These are phyloP conservation scores for Psophia crepitans DNA, from an alignment of 2,113 vertebrate genomes.

Conservation along the genomic window DNA sequence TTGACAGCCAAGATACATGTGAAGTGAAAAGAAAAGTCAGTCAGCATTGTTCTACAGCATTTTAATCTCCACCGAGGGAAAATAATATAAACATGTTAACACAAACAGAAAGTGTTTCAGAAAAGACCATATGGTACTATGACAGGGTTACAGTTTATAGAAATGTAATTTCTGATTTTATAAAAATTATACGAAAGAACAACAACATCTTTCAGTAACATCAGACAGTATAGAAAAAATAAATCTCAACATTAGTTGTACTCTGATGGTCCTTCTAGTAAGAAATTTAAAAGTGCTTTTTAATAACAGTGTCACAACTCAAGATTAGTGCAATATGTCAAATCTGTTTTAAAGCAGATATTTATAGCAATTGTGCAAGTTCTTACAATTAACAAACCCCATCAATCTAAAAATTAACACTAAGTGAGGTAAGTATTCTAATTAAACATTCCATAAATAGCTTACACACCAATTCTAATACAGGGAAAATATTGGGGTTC, in stretches of 20 bases:
- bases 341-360: background rate
- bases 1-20: background rate
- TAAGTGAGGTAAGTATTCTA: slow-evolving; percentile 22
- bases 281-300: slow-evolving; percentile 61
- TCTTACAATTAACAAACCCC: background rate
- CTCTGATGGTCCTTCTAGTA: slow-evolving; percentile 1
- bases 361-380: slow-evolving; percentile 24
- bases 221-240: slow-evolving; percentile 56
- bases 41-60: background rate
- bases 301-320: slow-evolving; percentile 34
- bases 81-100: slow-evolving; percentile 31
- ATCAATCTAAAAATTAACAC: background rate
- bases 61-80: slow-evolving; percentile 50
- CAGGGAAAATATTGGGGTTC: background rate
- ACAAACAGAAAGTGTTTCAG: background rate
- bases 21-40: background rate
- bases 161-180: slow-evolving; percentile 28
- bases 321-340: slow-evolving; percentile 39
- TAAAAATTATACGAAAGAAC: slow-evolving; percentile 54
- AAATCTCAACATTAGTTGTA: slow-evolving; percentile 36
- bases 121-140: background rate
- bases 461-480: background rate
- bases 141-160: background rate
- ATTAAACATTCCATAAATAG: background rate
- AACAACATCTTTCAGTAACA: slow-evolving; percentile 15